Evolutionary conservation across 2,113 vertebrate species (phyloP).

Genomic region (Leptobrachium leishanense): DNA sequence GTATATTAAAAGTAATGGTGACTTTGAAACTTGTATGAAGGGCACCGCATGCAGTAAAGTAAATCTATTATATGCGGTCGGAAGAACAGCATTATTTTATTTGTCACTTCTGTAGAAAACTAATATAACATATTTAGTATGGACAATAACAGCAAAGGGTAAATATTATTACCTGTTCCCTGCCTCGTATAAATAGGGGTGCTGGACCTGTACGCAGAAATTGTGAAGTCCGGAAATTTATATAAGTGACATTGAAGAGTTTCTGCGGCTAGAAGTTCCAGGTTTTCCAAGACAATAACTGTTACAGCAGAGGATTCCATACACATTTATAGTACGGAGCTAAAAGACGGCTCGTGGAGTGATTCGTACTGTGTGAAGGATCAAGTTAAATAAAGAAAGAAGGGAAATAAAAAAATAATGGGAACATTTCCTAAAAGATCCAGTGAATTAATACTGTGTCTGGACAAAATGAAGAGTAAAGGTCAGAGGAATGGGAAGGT

Average conservation of each 20-base stretch:
- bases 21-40: conserved; percentile 1
- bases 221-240: conserved; percentile 10
- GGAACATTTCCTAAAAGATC: too few species aligned
- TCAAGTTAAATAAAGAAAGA: too few species aligned
- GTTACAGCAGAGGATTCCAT: too few species aligned
- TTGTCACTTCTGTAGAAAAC: neutral
- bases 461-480: too few species aligned
- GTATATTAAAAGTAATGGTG: neutral
- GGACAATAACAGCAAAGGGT: neutral
- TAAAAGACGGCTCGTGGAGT: too few species aligned
- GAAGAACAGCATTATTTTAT: conserved; percentile 3
- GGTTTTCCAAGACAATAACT: neutral
- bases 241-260: conserved; percentile 6
- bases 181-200: neutral
- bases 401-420: too few species aligned
- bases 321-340: too few species aligned
- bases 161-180: conserved; percentile 17
- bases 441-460: too few species aligned
- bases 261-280: neutral
- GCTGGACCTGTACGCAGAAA: neutral
- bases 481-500: too few species aligned
- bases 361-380: too few species aligned
- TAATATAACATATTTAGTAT: neutral
- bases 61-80: neutral
- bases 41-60: neutral